Conservation (phyloP, 2,113 vertebrate genomes). For the Rhodinocichla rosea region DNA sequence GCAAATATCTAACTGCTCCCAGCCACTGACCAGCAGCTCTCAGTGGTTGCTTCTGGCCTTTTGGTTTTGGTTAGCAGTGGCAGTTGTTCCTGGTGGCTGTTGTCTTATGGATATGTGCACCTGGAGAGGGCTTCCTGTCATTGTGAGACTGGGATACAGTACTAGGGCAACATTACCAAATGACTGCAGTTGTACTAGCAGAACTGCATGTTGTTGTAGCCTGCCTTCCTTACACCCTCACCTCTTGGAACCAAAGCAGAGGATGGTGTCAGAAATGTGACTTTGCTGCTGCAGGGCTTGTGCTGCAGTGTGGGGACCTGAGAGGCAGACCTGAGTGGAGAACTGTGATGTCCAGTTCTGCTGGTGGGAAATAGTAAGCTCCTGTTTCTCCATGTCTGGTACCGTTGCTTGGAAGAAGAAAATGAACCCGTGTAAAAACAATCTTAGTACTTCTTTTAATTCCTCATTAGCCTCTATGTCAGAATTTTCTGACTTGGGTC, state of each 20-base stretch:
- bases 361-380: not conserved
- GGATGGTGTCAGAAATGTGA: not conserved
- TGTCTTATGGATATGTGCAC: not conserved
- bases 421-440: not conserved
- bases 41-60: not conserved
- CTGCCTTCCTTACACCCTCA: not conserved
- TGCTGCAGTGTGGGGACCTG: not conserved
- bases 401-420: accelerated
- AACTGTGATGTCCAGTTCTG: not conserved
- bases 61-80: not conserved
- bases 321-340: not conserved
- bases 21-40: not conserved
- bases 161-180: not conserved
- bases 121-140: not conserved
- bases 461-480: not conserved
- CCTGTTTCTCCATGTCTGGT: not conserved
- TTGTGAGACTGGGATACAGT: accelerated
- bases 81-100: not conserved
- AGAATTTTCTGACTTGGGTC: not conserved
- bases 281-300: not conserved
- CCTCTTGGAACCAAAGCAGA: not conserved
- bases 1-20: not conserved
- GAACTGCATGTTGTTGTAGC: not conserved
- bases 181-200: not conserved
- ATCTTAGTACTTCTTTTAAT: not conserved